Conservation (phyloP, 1,140 invertebrate species). For the Drosophila albomicans region DNA sequence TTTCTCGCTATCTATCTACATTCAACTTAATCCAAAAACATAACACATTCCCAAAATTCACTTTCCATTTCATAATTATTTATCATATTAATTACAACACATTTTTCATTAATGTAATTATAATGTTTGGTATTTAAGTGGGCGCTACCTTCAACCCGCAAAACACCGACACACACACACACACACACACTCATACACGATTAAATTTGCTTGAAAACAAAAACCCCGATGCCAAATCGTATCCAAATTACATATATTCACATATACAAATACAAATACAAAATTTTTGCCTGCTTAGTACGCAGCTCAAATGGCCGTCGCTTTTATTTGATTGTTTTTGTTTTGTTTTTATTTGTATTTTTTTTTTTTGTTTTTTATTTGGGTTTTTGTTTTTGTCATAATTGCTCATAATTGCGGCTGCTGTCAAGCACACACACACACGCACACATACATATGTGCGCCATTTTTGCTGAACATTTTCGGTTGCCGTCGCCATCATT, state of each 20-base stretch:
- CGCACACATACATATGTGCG: conserved; percentile 45
- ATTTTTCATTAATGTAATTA: conserved; percentile 25
- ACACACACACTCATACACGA: neutral
- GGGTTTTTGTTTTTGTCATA: conserved; percentile 57
- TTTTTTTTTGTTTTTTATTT: conserved; percentile 33
- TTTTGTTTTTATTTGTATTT: conserved; percentile 38
- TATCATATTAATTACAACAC: conserved; percentile 12
- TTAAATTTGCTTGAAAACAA: neutral
- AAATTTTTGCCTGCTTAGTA: conserved; percentile 11
- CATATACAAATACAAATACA: neutral
- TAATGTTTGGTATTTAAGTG: conserved; percentile 16
- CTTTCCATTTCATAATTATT: conserved; percentile 19
- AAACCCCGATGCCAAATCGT: neutral
- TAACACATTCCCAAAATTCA: conserved; percentile 4
- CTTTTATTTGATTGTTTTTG: conserved; percentile 53
- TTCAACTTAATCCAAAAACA: neutral
- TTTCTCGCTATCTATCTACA: neutral
- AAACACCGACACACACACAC: neutral
- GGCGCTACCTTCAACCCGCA: conserved; percentile 7
- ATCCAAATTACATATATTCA: neutral
- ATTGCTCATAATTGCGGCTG: conserved; percentile 79
- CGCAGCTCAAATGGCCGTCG: conserved; percentile 45
- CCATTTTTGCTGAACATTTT: conserved; percentile 67
- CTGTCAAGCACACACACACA: conserved; percentile 54
- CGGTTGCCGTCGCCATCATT: conserved; percentile 72